phyloP scores from a whole-genome alignment of 2,888 invertebrate species.

The Xestia rhomboidea region DNA sequence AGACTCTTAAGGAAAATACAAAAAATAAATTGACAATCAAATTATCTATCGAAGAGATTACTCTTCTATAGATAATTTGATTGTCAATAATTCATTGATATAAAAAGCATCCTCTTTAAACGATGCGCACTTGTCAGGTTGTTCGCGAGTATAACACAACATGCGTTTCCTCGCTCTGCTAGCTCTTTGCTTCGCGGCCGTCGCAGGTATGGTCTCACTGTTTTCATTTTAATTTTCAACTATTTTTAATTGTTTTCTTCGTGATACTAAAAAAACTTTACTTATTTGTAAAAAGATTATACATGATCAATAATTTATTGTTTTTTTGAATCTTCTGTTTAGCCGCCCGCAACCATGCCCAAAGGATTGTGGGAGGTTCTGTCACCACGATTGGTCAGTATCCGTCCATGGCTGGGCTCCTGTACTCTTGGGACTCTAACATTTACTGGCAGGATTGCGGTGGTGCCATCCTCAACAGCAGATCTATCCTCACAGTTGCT shows the following conservation, averaged over 20 bases:
- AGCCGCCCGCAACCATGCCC: neutral
- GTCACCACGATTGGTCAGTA: constrained; percentile 15
- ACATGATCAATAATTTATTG: neutral
- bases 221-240: neutral
- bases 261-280: neutral
- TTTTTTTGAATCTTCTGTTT: neutral
- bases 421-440: neutral
- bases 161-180: neutral
- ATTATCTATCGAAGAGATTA: too few species aligned
- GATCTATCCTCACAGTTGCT: constrained; percentile 35
- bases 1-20: neutral
- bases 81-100: neutral
- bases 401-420: neutral
- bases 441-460: constrained; percentile 38
- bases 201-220: neutral
- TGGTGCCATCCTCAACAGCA: constrained; percentile 46
- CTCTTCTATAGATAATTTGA: neutral
- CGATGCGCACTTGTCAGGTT: neutral
- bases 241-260: neutral
- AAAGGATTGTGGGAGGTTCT: constrained; percentile 17
- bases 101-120: neutral
- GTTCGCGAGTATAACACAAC: neutral
- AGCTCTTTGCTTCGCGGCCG: neutral
- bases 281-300: neutral
- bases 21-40: neutral